Conservation (phyloP, 2,797 vertebrate genomes). For the Chromobotia macracanthus region DNA sequence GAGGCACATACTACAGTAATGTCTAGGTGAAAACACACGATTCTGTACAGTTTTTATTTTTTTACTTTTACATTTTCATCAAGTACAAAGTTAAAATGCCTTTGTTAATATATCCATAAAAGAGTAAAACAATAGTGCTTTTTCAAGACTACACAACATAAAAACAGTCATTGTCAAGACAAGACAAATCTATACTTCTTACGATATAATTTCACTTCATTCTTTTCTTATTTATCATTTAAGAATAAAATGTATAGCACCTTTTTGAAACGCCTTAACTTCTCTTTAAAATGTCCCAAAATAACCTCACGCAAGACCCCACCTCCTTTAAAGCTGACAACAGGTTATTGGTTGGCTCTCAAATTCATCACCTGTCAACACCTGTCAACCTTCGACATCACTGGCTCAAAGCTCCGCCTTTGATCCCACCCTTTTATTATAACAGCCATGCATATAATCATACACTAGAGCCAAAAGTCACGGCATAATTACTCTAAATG, state of each 20-base stretch:
- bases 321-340: slow-evolving; percentile 70
- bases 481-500: slow-evolving; percentile 52
- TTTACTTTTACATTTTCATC: slow-evolving; percentile 80
- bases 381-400: too few relatives aligned
- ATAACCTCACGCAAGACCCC: slow-evolving; percentile 69
- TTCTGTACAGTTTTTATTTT: slow-evolving; percentile 84
- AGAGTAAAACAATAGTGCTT: slow-evolving; percentile 99
- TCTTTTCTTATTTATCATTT: slow-evolving; percentile 70
- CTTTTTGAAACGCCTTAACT: slow-evolving; percentile 89
- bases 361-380: slow-evolving; percentile 62
- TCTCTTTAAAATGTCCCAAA: slow-evolving; percentile 74
- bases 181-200: slow-evolving; percentile 90
- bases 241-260: slow-evolving; percentile 97
- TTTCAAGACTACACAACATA: slow-evolving; percentile 92
- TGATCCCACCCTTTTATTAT: slow-evolving; percentile 41
- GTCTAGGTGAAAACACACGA: slow-evolving; percentile 91
- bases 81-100: slow-evolving; percentile 99
- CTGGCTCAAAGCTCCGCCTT: slow-evolving; percentile 46
- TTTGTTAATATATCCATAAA: slow-evolving; percentile 96
- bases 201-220: slow-evolving; percentile 87
- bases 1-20: slow-evolving; percentile 69
- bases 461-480: slow-evolving; percentile 55
- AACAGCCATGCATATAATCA: slow-evolving; percentile 59
- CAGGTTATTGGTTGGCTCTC: slow-evolving; percentile 73
- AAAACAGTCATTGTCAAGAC: slow-evolving; percentile 99